Evolutionary conservation across 2,888 invertebrate genomes (phyloP).

Genomic region (Chaitophorus viminalis): DNA sequence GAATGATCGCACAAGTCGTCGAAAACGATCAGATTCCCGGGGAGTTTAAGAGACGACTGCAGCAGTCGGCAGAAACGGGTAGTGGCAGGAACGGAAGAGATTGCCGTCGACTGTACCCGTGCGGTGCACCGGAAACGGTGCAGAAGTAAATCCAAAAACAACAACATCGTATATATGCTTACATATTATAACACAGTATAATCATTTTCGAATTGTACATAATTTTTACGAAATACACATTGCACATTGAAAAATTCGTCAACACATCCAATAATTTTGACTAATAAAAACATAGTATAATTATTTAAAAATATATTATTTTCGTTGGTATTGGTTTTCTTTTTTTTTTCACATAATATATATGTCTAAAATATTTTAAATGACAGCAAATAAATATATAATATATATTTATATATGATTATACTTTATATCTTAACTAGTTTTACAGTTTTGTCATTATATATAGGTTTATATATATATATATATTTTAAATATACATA

Average conservation of each 20-base stretch:
- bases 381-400: constrained; percentile 16
- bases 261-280: constrained; percentile 59
- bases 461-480: no score
- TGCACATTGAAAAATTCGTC: constrained; percentile 61
- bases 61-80: not conserved
- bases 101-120: constrained; percentile 23
- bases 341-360: constrained; percentile 6
- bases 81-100: not conserved
- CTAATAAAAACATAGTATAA: constrained; percentile 61
- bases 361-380: constrained; percentile 27
- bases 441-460: constrained; percentile 23
- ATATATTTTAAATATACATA: no score
- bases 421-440: constrained; percentile 28
- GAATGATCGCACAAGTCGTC: constrained; percentile 21
- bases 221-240: constrained; percentile 55
- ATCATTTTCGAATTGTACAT: constrained; percentile 58
- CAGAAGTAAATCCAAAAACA: constrained; percentile 22
- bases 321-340: constrained; percentile 30
- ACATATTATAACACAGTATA: constrained; percentile 57
- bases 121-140: not conserved
- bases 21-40: constrained; percentile 14
- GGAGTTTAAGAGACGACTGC: constrained; percentile 25
- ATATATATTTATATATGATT: not conserved
- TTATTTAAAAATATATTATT: constrained; percentile 56
- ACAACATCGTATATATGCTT: constrained; percentile 19